A percentile compares a stretch with the other conserved stretches of the same genome.
Conservation (phyloP, 2,797 vertebrate genomes). For the Molossus alvarezi region DNA sequence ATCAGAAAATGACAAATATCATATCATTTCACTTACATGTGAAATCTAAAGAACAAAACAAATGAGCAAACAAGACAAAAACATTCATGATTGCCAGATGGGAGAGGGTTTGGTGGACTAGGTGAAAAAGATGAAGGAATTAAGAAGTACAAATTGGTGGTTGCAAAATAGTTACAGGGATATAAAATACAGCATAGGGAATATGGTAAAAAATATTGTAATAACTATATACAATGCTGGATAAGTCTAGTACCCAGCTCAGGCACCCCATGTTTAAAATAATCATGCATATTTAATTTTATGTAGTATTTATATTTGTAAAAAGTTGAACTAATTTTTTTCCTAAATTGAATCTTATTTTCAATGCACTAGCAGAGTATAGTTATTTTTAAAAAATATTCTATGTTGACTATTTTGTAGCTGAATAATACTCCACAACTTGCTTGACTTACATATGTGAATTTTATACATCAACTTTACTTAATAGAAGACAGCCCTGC, state of each 20-base stretch:
- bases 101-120: not conserved
- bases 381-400: constrained; percentile 47
- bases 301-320: constrained; percentile 65
- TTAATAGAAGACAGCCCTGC: not conserved
- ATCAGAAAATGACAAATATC: not conserved
- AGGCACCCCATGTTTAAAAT: not conserved
- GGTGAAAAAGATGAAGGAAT: not conserved
- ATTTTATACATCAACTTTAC: constrained; percentile 44
- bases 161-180: not conserved
- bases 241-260: not conserved
- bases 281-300: constrained; percentile 26
- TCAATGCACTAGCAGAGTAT: not conserved
- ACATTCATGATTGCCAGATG: not conserved
- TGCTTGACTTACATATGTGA: constrained; percentile 20
- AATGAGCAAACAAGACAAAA: not conserved
- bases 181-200: not conserved
- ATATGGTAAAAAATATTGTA: not conserved
- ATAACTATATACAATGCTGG: not conserved
- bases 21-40: not conserved
- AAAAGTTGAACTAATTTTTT: constrained; percentile 44
- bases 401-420: constrained; percentile 22
- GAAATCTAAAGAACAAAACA: not conserved
- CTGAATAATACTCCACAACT: constrained; percentile 16
- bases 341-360: constrained; percentile 11
- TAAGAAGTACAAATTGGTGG: not conserved